Conservation (phyloP, 30 jellyfish, hydroid and myxozoan species). For the Hydra vulgaris region DNA sequence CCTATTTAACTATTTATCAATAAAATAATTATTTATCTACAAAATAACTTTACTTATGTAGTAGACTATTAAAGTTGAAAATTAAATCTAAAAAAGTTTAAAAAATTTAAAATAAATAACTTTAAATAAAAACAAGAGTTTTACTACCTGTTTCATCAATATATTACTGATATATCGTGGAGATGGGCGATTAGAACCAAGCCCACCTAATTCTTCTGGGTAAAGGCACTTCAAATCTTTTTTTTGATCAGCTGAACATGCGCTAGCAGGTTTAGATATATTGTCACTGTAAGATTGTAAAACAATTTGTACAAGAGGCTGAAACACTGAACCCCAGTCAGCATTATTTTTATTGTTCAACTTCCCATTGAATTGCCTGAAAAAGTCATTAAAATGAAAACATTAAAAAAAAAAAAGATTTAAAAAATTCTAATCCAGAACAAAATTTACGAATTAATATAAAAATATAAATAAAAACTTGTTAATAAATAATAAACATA, state of each 20-base stretch:
- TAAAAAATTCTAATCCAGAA: too few relatives aligned
- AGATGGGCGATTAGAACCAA: slow-evolving; percentile 88
- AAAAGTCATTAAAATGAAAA: too few relatives aligned
- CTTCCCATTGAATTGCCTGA: slow-evolving; percentile 59
- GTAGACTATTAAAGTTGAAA: too few relatives aligned
- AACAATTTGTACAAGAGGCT: slow-evolving; percentile 49
- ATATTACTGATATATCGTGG: slow-evolving; percentile 75
- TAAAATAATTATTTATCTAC: too few relatives aligned
- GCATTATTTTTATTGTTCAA: slow-evolving; percentile 51
- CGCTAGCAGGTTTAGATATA: slow-evolving; percentile 82
- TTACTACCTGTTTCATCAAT: slow-evolving; percentile 64
- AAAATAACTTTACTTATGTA: too few relatives aligned
- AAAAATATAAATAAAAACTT: too few relatives aligned
- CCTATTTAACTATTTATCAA: too few relatives aligned
- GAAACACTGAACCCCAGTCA: slow-evolving; percentile 69
- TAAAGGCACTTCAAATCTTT: slow-evolving; percentile 48
- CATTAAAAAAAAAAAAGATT: not conserved
- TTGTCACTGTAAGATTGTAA: slow-evolving; percentile 57
- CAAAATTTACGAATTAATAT: too few relatives aligned
- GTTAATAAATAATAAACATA: too few relatives aligned
- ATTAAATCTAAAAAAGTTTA: too few relatives aligned
- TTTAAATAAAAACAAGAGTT: not conserved
- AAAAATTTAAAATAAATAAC: not conserved
- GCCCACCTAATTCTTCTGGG: slow-evolving; percentile 72
- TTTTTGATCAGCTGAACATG: slow-evolving; percentile 50